Percentiles rank a stretch among this genome's conserved stretches.
phyloP scores from a whole-genome alignment of 2,888 invertebrate species.

The Bugula neritina region DNA sequence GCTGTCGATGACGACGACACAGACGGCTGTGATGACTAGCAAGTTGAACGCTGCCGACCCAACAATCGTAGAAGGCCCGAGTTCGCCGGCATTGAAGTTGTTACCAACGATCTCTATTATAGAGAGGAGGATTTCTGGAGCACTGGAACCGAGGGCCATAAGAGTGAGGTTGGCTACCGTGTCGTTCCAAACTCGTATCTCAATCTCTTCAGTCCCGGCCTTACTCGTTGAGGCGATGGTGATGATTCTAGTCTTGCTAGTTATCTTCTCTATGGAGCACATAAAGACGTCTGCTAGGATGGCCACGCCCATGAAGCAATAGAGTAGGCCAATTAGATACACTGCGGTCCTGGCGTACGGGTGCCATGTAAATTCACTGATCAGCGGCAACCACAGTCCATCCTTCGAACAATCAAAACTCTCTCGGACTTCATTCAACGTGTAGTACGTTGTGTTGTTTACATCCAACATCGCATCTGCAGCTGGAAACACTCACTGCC shows the following conservation, averaged over 20 bases:
- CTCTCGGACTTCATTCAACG: neutral
- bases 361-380: slow-evolving; percentile 57
- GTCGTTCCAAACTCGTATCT: slow-evolving; percentile 58
- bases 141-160: slow-evolving; percentile 60
- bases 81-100: slow-evolving; percentile 53
- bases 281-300: slow-evolving; percentile 61
- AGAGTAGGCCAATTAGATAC: slow-evolving; percentile 57
- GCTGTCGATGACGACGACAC: slow-evolving; percentile 55
- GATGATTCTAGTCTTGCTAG: slow-evolving; percentile 56
- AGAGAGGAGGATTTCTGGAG: slow-evolving; percentile 59
- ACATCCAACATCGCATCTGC: neutral
- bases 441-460: neutral
- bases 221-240: slow-evolving; percentile 58
- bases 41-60: slow-evolving; percentile 61
- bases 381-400: slow-evolving; percentile 55
- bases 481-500: neutral
- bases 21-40: slow-evolving; percentile 58
- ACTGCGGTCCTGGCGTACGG: slow-evolving; percentile 49
- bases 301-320: slow-evolving; percentile 59
- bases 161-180: slow-evolving; percentile 60
- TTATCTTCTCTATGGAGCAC: slow-evolving; percentile 60
- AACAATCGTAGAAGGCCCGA: slow-evolving; percentile 60
- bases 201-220: slow-evolving; percentile 57
- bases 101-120: slow-evolving; percentile 57
- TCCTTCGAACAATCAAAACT: slow-evolving; percentile 40